These are phyloP conservation scores for Cyclophora albipunctata DNA, from an alignment of 2,888 invertebrate genomes.

Conservation along the genomic window DNA sequence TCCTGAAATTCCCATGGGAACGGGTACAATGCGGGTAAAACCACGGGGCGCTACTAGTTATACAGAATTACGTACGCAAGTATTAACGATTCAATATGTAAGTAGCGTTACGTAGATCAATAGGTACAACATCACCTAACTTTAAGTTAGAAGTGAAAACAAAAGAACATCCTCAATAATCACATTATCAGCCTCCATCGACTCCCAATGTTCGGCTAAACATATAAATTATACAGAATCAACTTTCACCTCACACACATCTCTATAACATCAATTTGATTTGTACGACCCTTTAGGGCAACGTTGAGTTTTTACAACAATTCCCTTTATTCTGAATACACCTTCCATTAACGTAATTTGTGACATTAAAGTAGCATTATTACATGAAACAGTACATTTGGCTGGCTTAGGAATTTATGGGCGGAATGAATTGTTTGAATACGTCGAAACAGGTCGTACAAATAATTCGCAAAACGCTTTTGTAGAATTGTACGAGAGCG, in stretches of 20 bases:
- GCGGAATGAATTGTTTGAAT: not conserved
- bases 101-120: too few relatives aligned
- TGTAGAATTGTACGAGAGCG: too few relatives aligned
- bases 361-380: not conserved
- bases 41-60: too few relatives aligned
- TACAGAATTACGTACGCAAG: too few relatives aligned
- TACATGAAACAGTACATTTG: not conserved
- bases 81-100: too few relatives aligned
- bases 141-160: slow-evolving; percentile 7
- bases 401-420: not conserved
- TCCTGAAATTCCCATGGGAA: too few relatives aligned
- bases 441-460: slow-evolving; percentile 11
- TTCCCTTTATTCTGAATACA: slow-evolving; percentile 10
- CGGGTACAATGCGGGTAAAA: too few relatives aligned
- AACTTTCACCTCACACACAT: slow-evolving; percentile 30
- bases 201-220: slow-evolving; percentile 13
- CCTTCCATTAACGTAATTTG: slow-evolving; percentile 12
- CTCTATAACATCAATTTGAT: slow-evolving; percentile 36
- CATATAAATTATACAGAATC: slow-evolving; percentile 22
- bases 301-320: slow-evolving; percentile 9
- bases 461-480: slow-evolving; percentile 2
- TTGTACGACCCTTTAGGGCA: slow-evolving; percentile 27
- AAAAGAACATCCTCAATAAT: slow-evolving; percentile 15
- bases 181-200: slow-evolving; percentile 19
- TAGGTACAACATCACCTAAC: too few relatives aligned